phyloP scores from a whole-genome alignment of 2,888 invertebrate genomes.

The Metacarcinus magister region DNA sequence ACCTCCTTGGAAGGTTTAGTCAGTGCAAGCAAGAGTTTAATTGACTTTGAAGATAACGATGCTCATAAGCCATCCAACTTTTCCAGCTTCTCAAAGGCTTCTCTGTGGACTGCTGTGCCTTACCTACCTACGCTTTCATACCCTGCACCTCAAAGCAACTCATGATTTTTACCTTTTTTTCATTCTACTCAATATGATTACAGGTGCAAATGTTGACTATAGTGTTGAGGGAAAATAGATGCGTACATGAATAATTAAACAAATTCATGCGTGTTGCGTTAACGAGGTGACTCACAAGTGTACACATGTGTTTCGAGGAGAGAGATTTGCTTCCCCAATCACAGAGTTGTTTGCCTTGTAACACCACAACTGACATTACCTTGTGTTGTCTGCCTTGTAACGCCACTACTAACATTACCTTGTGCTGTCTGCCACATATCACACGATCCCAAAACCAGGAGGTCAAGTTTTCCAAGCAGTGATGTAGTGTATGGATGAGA shows the following conservation, averaged over 20 bases:
- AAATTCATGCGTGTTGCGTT: background rate
- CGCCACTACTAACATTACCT: too few relatives aligned
- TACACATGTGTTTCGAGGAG: background rate
- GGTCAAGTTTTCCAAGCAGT: too few relatives aligned
- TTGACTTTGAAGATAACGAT: conserved; percentile 27
- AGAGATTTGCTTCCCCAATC: background rate
- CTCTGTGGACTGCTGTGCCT: background rate
- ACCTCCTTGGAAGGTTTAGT: background rate
- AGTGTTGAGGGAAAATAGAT: background rate
- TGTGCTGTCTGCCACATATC: too few relatives aligned
- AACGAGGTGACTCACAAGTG: background rate
- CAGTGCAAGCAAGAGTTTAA: conserved; percentile 3
- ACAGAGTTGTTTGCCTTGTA: background rate
- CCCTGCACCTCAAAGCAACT: background rate
- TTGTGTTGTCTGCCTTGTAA: background rate
- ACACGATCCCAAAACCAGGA: too few relatives aligned
- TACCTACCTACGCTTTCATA: background rate
- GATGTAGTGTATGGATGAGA: too few relatives aligned
- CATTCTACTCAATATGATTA: background rate
- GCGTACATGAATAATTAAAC: background rate
- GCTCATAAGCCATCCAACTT: conserved; percentile 22
- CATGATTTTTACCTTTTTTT: background rate
- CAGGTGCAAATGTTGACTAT: background rate
- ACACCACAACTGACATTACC: too few relatives aligned
- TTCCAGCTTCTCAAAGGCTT: background rate